Percentiles rank a stretch among this genome's conserved stretches.
These are phyloP conservation scores for Xestia rhomboidea DNA, from an alignment of 2,888 invertebrate genomes.

Conservation along the genomic window DNA sequence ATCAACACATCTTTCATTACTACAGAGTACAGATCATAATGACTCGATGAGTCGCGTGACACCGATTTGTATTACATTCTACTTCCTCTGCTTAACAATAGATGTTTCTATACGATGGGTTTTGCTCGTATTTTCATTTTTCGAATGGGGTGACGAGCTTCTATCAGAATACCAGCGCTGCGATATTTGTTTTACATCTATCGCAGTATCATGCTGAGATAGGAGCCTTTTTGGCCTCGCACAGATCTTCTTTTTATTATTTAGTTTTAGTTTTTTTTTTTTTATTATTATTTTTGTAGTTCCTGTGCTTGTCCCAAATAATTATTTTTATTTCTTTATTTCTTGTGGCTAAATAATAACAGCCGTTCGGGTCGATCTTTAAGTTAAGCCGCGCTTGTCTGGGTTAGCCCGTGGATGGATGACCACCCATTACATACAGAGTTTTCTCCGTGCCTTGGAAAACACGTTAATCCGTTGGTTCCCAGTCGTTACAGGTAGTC, in stretches of 20 bases:
- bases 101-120: slow-evolving; percentile 7
- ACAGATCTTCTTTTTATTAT: too few species aligned
- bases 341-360: neutral
- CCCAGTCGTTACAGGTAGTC: neutral
- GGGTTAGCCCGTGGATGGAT: neutral
- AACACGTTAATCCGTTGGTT: neutral
- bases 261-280: too few species aligned
- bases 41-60: slow-evolving; percentile 9
- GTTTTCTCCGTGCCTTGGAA: neutral
- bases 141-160: neutral
- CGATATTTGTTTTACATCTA: too few species aligned
- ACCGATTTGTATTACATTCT: slow-evolving; percentile 22
- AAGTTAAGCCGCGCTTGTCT: neutral
- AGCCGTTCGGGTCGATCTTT: neutral
- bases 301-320: too few species aligned
- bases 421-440: neutral
- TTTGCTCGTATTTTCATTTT: slow-evolving; percentile 25
- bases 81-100: slow-evolving; percentile 35
- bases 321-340: too few species aligned
- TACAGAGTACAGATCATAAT: slow-evolving; percentile 13
- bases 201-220: too few species aligned
- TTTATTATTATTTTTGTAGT: too few species aligned
- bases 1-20: slow-evolving; percentile 23
- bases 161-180: too few species aligned
- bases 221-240: too few species aligned